Percentiles rank a stretch among this genome's conserved stretches.
Conservation (phyloP, 2,888 invertebrate species). For the Tryphoninae sp. region DNA sequence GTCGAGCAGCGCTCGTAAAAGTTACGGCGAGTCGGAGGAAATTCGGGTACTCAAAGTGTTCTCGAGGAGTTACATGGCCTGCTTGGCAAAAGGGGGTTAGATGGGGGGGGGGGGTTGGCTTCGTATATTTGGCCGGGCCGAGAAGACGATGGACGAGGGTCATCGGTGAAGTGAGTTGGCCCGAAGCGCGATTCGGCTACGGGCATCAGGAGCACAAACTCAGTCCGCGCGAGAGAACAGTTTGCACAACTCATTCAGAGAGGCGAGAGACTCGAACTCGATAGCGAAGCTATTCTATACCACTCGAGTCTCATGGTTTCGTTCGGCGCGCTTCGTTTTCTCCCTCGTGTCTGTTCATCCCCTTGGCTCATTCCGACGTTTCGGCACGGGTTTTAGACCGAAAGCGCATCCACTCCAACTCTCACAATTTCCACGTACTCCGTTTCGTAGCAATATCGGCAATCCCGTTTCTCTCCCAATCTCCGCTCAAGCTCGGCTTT, state of each 20-base stretch:
- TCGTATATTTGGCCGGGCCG: slow-evolving; percentile 56
- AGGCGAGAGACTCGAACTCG: slow-evolving; percentile 70
- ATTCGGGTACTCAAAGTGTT: slow-evolving; percentile 69
- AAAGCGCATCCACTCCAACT: slow-evolving; percentile 68
- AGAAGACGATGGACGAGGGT: slow-evolving; percentile 45
- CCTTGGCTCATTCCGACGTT: slow-evolving; percentile 57
- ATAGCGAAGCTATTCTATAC: slow-evolving; percentile 62
- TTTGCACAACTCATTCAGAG: slow-evolving; percentile 79
- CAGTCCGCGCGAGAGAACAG: slow-evolving; percentile 68
- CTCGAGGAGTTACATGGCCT: slow-evolving; percentile 68
- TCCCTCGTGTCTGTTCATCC: slow-evolving; percentile 11
- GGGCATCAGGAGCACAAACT: slow-evolving; percentile 54
- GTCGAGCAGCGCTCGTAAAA: slow-evolving; percentile 73
- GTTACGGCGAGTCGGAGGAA: slow-evolving; percentile 72
- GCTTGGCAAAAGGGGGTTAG: slow-evolving; percentile 36
- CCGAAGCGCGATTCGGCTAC: slow-evolving; percentile 66
- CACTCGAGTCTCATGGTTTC: slow-evolving; percentile 48
- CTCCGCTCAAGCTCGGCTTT: neutral
- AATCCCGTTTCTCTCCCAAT: slow-evolving; percentile 14
- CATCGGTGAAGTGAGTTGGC: slow-evolving; percentile 63
- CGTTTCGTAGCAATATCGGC: slow-evolving; percentile 62
- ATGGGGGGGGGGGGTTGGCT: neutral
- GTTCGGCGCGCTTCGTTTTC: slow-evolving; percentile 66
- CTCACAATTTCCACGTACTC: slow-evolving; percentile 72
- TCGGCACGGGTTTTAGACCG: slow-evolving; percentile 56